phyloP scores from a whole-genome alignment of 2,888 invertebrate species.

The Nemotelus nigrinus region DNA sequence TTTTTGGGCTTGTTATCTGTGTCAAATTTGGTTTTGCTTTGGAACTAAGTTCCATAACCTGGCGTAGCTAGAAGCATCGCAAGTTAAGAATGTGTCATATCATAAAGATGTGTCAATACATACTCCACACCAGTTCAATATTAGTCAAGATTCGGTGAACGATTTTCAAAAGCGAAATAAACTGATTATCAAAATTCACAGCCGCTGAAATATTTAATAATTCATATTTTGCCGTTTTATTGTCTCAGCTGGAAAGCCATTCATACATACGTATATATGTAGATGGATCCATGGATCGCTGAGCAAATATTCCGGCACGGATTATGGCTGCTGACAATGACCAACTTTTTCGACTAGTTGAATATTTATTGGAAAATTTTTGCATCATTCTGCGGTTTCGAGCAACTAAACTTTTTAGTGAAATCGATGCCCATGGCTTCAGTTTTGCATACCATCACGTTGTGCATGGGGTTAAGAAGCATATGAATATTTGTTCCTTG shows the following conservation, averaged over 20 bases:
- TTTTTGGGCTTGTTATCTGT: no score
- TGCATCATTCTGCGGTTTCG: slow-evolving; percentile 39
- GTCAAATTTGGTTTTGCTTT: no score
- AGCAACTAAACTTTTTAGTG: slow-evolving; percentile 44
- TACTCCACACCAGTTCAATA: no score
- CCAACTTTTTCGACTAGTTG: slow-evolving; percentile 47
- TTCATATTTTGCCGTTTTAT: no score
- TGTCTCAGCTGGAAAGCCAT: slow-evolving; percentile 6
- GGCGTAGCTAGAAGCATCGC: no score
- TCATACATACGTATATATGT: background rate
- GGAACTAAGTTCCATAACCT: no score
- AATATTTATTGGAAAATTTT: slow-evolving; percentile 48
- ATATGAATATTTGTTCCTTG: background rate
- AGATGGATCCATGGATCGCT: background rate
- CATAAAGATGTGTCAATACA: no score
- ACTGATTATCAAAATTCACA: no score
- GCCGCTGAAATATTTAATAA: no score
- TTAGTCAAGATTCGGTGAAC: no score
- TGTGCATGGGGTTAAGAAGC: background rate
- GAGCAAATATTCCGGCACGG: slow-evolving; percentile 24
- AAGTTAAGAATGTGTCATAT: no score
- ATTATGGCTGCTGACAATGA: slow-evolving; percentile 43
- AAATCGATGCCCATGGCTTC: slow-evolving; percentile 39
- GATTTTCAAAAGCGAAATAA: no score
- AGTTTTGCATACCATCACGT: background rate